Evolutionary conservation across 2,797 vertebrate species (phyloP), one percentile per base, ranked within the genome.

Genomic region (Gymnopithys bicolor): DNA sequence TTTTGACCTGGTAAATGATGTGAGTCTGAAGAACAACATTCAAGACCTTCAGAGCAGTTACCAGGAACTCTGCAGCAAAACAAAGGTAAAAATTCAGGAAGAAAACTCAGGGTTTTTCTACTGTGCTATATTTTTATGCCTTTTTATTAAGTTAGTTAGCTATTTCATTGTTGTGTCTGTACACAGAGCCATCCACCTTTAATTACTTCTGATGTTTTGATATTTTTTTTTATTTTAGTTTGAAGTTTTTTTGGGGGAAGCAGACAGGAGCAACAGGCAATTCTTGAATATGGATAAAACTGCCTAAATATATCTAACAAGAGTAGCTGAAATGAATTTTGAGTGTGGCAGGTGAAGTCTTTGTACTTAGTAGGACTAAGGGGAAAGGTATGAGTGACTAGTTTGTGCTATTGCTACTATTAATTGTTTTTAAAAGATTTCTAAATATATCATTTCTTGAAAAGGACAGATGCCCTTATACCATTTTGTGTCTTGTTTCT

Each of bases 1-100:
- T 74, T 96, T 98, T 91, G 98, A 97, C 60, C 67, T 98, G 35
- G 97, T 99, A 58, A 98, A 98, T 88, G 99, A 99, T 66, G 96
- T 96, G 32, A 97, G 98, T 63, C 96, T 99, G 87, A 98, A 98
- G 92, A 98, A 98, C 85, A 99, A 98, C 95, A 97, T 99, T 89
- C 97, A 97, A 80, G 98, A 98, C 68, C 97, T 99, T 71, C 98
- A 98, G 68, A 97, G 97, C 18, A 98, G 99, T 96, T 99, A 99
- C 95, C 95, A 97, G 92, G 98, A 98, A 13, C 98, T 99, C 60
- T 98, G 98, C 96, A 96, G 79, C 25, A 90, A 94, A 35, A 97
- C 97, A 13, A 98, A 97, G 98, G 99, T 99, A 96, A 98, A 98
- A 49, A 32, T 30, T 12, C 43, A 32, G 37, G 13, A 76, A 62